These are phyloP conservation scores for Chamaedrilus cognettii DNA, from an alignment of 2,888 invertebrate species.

Conservation along the genomic window DNA sequence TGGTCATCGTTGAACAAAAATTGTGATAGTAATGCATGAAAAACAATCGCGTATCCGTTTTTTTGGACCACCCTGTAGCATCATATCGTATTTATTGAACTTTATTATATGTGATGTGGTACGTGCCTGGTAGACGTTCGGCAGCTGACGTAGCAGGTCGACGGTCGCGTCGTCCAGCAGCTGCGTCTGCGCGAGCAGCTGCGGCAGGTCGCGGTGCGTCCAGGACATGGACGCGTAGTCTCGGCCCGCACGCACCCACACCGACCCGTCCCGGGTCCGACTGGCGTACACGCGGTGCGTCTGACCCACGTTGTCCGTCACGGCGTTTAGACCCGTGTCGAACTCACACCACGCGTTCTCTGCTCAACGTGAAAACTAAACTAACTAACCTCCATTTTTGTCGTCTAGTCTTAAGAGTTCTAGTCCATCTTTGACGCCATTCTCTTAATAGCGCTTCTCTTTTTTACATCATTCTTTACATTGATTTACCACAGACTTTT, in stretches of 20 bases:
- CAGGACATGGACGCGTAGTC: slow-evolving; percentile 34
- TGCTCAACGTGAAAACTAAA: background rate
- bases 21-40: no score
- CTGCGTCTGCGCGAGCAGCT: slow-evolving; percentile 22
- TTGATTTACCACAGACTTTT: no score
- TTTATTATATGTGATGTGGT: no score
- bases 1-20: no score
- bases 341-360: slow-evolving; percentile 28
- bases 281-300: slow-evolving; percentile 29
- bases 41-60: no score
- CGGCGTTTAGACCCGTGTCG: slow-evolving; percentile 28
- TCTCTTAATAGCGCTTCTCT: no score
- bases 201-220: slow-evolving; percentile 25
- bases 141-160: slow-evolving; percentile 19
- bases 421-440: no score
- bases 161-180: slow-evolving; percentile 27
- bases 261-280: slow-evolving; percentile 34
- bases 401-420: no score
- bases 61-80: no score
- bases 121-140: background rate
- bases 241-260: slow-evolving; percentile 36
- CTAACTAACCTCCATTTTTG: no score
- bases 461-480: no score
- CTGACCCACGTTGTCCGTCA: slow-evolving; percentile 20
- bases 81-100: no score